Percentiles rank a stretch among this genome's conserved stretches.
Conservation (phyloP, 2,888 invertebrate species). For the Mimas tiliae region DNA sequence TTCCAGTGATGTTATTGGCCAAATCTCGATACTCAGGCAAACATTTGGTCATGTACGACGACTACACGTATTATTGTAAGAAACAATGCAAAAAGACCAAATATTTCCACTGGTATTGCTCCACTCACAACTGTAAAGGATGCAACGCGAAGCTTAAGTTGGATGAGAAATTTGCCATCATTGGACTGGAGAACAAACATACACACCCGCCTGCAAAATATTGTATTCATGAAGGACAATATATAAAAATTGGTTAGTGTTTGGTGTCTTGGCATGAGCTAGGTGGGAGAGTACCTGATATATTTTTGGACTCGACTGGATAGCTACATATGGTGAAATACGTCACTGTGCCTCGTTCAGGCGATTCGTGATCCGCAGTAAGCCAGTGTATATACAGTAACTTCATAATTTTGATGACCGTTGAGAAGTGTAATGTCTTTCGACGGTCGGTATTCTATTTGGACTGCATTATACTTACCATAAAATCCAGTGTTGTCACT, state of each 20-base stretch:
- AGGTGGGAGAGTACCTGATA: too few species aligned
- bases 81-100: slow-evolving; percentile 66
- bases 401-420: too few species aligned
- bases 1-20: slow-evolving; percentile 65
- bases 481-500: too few species aligned
- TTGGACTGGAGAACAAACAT: slow-evolving; percentile 57
- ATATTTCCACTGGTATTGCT: slow-evolving; percentile 71
- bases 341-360: too few species aligned
- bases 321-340: too few species aligned
- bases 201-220: slow-evolving; percentile 70
- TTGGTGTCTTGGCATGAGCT: slow-evolving; percentile 31
- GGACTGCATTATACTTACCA: too few species aligned
- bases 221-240: slow-evolving; percentile 64
- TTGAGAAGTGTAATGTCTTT: too few species aligned
- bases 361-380: too few species aligned
- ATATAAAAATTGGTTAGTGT: slow-evolving; percentile 49
- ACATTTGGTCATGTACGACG: slow-evolving; percentile 65
- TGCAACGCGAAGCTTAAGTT: slow-evolving; percentile 70
- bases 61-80: slow-evolving; percentile 75
- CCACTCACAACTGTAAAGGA: slow-evolving; percentile 71
- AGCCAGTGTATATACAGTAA: too few species aligned
- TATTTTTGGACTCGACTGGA: too few species aligned
- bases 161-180: slow-evolving; percentile 60
- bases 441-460: too few species aligned
- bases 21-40: slow-evolving; percentile 72